These are phyloP conservation scores for Halcyon chelicuti DNA, from an alignment of 2,797 vertebrate genomes.

Conservation along the genomic window DNA sequence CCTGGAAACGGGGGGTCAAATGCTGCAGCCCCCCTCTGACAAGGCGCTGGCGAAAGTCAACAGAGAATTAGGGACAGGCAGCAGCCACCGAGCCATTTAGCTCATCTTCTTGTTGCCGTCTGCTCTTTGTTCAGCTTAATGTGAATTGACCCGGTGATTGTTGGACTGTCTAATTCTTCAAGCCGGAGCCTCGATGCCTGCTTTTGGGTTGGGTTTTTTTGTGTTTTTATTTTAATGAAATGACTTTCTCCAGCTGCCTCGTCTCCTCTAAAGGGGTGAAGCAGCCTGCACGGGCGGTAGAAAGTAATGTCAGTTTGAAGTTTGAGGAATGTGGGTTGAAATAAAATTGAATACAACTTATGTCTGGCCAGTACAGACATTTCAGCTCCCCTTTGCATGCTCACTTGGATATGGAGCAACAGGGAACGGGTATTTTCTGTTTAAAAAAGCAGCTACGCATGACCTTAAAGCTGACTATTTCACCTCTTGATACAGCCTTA, in stretches of 20 bases:
- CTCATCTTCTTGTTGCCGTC: slow-evolving; percentile 31
- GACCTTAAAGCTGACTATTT: not conserved
- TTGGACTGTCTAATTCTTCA: slow-evolving; percentile 60
- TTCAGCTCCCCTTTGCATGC: not conserved
- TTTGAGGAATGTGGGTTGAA: not conserved
- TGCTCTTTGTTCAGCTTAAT: slow-evolving; percentile 50
- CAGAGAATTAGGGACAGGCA: slow-evolving; percentile 49
- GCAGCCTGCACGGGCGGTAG: not conserved
- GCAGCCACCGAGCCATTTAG: slow-evolving; percentile 16
- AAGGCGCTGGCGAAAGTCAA: slow-evolving; percentile 33
- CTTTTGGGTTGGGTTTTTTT: not conserved
- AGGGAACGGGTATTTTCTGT: not conserved
- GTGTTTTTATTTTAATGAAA: slow-evolving; percentile 7
- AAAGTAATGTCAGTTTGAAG: not conserved
- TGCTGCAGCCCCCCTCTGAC: slow-evolving; percentile 19
- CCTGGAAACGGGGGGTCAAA: slow-evolving; percentile 63
- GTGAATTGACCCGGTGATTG: slow-evolving; percentile 38
- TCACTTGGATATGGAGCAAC: not conserved
- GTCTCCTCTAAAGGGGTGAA: not conserved
- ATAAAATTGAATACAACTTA: not conserved
- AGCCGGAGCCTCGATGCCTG: not conserved
- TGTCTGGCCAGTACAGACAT: not conserved
- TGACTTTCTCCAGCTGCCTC: slow-evolving; percentile 38
- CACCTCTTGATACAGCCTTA: not conserved
- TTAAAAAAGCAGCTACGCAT: not conserved